Conservation (phyloP, 1,140 invertebrate genomes). For the Drosophila ironensis region DNA sequence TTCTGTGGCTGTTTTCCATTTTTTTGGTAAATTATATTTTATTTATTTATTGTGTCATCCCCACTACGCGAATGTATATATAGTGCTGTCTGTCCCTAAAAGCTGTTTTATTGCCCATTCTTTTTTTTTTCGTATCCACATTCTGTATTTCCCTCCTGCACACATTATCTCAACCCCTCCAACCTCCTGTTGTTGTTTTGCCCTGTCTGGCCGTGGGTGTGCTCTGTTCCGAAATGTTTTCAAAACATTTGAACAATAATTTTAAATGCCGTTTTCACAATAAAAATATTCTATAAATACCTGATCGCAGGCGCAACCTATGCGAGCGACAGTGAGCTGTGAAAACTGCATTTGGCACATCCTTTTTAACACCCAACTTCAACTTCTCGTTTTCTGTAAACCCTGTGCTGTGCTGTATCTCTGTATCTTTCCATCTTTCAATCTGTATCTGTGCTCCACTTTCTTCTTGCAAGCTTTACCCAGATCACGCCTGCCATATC, state of each 20-base stretch:
- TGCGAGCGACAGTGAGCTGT: background rate
- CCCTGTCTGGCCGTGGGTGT: constrained; percentile 10
- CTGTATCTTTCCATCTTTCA: background rate
- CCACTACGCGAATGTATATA: constrained; percentile 1
- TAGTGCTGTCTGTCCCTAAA: constrained; percentile 22
- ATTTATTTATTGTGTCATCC: constrained; percentile 20
- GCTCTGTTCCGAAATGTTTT: constrained; percentile 57
- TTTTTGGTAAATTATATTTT: constrained; percentile 8
- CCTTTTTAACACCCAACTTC: background rate
- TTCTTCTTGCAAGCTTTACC: constrained; percentile 40
- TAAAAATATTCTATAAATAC: constrained; percentile 37
- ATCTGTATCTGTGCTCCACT: constrained; percentile 2
- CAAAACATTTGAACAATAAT: constrained; percentile 59
- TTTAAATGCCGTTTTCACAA: constrained; percentile 58
- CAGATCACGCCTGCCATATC: constrained; percentile 40
- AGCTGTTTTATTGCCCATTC: constrained; percentile 6
- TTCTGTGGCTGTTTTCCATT: constrained; percentile 46
- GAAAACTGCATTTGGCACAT: constrained; percentile 35
- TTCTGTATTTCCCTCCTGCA: constrained; percentile 10
- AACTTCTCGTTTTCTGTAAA: too few relatives aligned
- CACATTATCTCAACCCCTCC: constrained; percentile 9
- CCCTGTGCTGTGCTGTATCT: constrained; percentile 1
- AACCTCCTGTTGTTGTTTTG: too few relatives aligned
- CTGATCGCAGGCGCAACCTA: background rate
- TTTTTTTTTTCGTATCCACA: background rate